These are phyloP conservation scores for Amblyraja radiata DNA, from an alignment of 2,797 vertebrate genomes.

Conservation along the genomic window DNA sequence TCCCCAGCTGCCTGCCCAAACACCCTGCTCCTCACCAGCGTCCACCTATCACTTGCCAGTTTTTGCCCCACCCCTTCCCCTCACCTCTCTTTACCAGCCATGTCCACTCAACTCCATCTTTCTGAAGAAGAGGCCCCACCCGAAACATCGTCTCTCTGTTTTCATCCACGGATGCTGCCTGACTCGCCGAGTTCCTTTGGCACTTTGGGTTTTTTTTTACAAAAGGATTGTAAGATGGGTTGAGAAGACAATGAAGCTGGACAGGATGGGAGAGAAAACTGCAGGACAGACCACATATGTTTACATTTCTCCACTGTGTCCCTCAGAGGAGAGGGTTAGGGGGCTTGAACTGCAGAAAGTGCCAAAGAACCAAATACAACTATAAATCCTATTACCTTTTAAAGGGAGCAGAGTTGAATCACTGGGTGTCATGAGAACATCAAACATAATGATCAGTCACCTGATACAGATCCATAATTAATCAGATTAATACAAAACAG, in stretches of 20 bases:
- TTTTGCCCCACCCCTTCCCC: no score
- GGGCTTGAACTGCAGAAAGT: background rate
- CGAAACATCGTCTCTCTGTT: no score
- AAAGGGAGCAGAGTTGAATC: background rate
- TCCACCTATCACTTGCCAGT: no score
- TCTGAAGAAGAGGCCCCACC: no score
- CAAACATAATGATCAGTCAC: no score
- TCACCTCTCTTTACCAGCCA: no score
- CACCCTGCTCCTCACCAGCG: no score
- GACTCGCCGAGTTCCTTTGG: no score
- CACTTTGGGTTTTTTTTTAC: no score
- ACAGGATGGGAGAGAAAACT: background rate
- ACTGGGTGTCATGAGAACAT: background rate
- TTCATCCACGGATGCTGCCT: no score
- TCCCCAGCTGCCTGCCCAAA: no score
- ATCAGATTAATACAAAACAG: background rate
- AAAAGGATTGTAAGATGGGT: background rate
- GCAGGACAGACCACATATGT: background rate
- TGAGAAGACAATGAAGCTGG: background rate
- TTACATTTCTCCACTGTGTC: background rate
- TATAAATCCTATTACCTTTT: background rate
- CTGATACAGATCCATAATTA: background rate
- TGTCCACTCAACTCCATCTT: no score
- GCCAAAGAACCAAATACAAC: background rate
- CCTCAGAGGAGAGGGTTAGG: background rate